Conservation (phyloP, 1,140 invertebrate species). For the Copidosoma floridanum region DNA sequence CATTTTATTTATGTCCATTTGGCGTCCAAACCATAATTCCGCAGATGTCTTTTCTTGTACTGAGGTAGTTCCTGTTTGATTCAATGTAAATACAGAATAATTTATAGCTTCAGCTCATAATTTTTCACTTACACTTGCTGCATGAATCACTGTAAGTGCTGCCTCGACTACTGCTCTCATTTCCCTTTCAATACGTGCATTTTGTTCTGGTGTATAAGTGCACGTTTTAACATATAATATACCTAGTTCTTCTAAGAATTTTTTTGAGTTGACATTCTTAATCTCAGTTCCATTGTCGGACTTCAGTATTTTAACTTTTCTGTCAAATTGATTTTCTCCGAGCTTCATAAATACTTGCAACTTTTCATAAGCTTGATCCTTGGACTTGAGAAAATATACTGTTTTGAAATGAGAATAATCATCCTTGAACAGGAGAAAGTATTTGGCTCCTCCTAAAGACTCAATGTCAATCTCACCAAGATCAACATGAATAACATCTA, state of each 20-base stretch:
- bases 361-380: constrained; percentile 36
- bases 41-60: constrained; percentile 22
- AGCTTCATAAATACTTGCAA: constrained; percentile 32
- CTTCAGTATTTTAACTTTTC: constrained; percentile 29
- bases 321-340: constrained; percentile 33
- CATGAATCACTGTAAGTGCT: constrained; percentile 30
- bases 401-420: constrained; percentile 21
- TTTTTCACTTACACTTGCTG: constrained; percentile 16
- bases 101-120: constrained; percentile 34
- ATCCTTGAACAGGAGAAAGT: constrained; percentile 30
- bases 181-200: constrained; percentile 43
- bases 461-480: constrained; percentile 35
- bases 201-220: constrained; percentile 44
- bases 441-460: too few relatives aligned
- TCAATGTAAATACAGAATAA: constrained; percentile 30
- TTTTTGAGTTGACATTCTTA: constrained; percentile 19
- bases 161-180: constrained; percentile 44
- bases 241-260: too few relatives aligned
- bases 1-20: too few relatives aligned
- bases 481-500: constrained; percentile 36
- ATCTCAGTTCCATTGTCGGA: constrained; percentile 41
- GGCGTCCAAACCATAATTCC: constrained; percentile 28
- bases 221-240: constrained; percentile 32
- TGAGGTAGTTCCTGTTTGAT: constrained; percentile 29
- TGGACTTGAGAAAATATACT: constrained; percentile 44